phyloP scores from a whole-genome alignment of 1,140 invertebrate genomes.

The Bombus balteatus region DNA sequence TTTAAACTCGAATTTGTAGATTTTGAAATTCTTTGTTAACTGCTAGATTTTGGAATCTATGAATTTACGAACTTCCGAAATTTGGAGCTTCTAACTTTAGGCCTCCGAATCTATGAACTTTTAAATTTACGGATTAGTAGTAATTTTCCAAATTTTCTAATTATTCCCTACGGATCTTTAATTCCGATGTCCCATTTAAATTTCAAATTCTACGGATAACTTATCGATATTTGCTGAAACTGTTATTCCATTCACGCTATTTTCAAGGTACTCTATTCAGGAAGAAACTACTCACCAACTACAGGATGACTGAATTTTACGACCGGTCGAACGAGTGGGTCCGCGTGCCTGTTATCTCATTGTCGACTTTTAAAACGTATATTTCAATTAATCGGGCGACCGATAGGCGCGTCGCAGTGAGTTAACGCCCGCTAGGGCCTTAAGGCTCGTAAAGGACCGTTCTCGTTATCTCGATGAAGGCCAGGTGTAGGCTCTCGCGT shows the following conservation, averaged over 20 bases:
- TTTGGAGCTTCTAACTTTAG: too few relatives aligned
- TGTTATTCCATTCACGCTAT: not conserved
- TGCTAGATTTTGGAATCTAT: too few relatives aligned
- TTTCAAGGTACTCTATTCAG: not conserved
- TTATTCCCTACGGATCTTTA: not conserved
- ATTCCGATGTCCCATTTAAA: not conserved
- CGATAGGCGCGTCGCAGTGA: slow-evolving; percentile 1
- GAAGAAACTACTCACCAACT: not conserved
- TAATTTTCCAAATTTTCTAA: not conserved
- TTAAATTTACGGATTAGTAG: not conserved
- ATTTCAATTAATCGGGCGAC: slow-evolving; percentile 43
- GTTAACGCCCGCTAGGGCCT: not conserved
- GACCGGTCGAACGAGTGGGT: not conserved
- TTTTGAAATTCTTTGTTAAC: not conserved
- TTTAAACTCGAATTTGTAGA: not conserved
- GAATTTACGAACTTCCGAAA: not conserved
- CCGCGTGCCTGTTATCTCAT: not conserved
- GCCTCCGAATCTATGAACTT: not conserved
- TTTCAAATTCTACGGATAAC: not conserved
- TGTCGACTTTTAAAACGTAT: slow-evolving; percentile 37
- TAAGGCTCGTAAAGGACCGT: slow-evolving; percentile 15
- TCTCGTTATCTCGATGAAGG: slow-evolving; percentile 41
- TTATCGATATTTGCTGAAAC: not conserved
- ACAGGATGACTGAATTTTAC: slow-evolving; percentile 19
- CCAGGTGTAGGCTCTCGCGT: slow-evolving; percentile 24